Evolutionary conservation across 2,113 vertebrate species (phyloP).

Genomic region (Sphyrna mokarran): DNA sequence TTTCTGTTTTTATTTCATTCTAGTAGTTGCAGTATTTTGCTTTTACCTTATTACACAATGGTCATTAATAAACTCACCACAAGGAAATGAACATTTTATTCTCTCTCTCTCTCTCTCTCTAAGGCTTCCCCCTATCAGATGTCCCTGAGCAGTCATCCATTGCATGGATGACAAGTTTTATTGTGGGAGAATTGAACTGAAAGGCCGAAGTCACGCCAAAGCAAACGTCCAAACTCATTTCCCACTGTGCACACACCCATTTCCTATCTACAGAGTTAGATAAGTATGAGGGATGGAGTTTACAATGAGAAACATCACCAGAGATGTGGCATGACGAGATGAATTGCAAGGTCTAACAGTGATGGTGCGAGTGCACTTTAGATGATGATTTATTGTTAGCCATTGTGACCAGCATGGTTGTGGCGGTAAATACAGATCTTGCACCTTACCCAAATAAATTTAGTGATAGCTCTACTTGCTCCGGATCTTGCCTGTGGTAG

Average conservation of each 20-base stretch:
- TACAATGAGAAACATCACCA: conserved; percentile 13
- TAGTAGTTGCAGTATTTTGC: no score
- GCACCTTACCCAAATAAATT: conserved; percentile 96
- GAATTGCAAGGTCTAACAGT: conserved; percentile 3
- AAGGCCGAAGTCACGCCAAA: neutral
- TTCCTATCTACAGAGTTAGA: conserved; percentile 4
- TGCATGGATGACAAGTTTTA: neutral
- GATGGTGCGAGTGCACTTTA: conserved; percentile 36
- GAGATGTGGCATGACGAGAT: neutral
- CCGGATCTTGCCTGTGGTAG: conserved; percentile 27
- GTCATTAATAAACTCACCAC: neutral
- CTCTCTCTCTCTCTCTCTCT: neutral
- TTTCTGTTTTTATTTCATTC: no score
- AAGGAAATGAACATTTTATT: neutral
- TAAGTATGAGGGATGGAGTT: conserved; percentile 21
- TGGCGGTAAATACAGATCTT: conserved; percentile 32
- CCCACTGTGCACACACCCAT: no score
- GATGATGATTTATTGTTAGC: conserved; percentile 46
- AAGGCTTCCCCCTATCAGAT: neutral
- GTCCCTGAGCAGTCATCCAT: neutral
- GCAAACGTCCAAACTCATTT: neutral
- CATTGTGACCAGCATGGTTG: conserved; percentile 50
- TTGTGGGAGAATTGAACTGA: neutral
- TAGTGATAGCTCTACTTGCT: conserved; percentile 53
- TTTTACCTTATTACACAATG: neutral